Conservation (phyloP, 2,888 invertebrate genomes). For the Liopterus haemorrhoidalis region DNA sequence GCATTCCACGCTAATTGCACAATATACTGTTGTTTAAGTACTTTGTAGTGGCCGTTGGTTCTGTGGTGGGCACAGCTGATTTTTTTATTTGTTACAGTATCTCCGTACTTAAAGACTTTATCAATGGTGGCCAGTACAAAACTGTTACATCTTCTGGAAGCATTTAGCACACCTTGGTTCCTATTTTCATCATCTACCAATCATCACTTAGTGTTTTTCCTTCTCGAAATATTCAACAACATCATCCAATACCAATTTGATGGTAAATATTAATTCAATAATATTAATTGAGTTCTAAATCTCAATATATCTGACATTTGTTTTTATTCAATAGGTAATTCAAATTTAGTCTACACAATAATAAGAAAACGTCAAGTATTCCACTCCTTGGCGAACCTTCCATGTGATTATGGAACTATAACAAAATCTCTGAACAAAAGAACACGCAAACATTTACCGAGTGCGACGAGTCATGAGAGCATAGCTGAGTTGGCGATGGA, state of each 20-base stretch:
- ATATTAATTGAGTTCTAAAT: too few relatives aligned
- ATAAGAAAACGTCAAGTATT: slow-evolving; percentile 98
- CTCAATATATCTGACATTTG: slow-evolving; percentile 38
- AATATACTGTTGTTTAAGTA: too few relatives aligned
- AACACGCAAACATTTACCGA: slow-evolving; percentile 32
- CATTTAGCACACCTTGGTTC: slow-evolving; percentile 99
- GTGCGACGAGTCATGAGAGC: slow-evolving; percentile 49
- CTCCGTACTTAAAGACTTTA: slow-evolving; percentile 96
- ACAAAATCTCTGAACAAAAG: slow-evolving; percentile 64
- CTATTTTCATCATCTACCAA: slow-evolving; percentile 92
- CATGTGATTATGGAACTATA: slow-evolving; percentile 87
- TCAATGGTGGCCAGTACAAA: slow-evolving; percentile 99
- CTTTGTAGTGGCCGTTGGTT: too few relatives aligned
- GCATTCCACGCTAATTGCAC: too few relatives aligned
- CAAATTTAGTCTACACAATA: slow-evolving; percentile 97
- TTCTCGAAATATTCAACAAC: slow-evolving; percentile 98
- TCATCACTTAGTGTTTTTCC: slow-evolving; percentile 96
- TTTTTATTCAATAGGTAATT: slow-evolving; percentile 71
- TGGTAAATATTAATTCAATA: slow-evolving; percentile 51
- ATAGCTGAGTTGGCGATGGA: slow-evolving; percentile 66
- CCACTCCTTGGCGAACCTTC: slow-evolving; percentile 94
- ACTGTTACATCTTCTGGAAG: slow-evolving; percentile 91
- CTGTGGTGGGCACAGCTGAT: too few relatives aligned
- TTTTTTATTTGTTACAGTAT: slow-evolving; percentile 61
- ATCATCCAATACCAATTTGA: slow-evolving; percentile 99